Base-by-base conservation (phyloP, 2,113 vertebrate species). In the Anguilla japonica region DNA sequence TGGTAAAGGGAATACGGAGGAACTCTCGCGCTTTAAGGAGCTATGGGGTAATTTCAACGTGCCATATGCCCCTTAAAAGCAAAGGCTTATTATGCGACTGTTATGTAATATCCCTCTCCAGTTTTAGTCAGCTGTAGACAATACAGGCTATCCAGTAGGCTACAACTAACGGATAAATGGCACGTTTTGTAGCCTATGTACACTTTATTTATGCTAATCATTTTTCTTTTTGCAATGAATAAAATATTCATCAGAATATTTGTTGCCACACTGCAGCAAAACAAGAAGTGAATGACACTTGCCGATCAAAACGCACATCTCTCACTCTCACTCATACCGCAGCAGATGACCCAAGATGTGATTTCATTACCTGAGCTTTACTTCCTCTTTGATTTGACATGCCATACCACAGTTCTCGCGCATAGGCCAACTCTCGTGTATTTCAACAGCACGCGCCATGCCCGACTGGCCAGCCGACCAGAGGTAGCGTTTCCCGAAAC, bases 31-130 rank as follows among this genome's bases (percentile, higher is more conserved):
- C 43, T 29, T 41, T 0, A 83, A 86, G 88, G 80, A 26, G 39
- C 63, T 71, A 71, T n/a, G 63, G 82, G 60, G 82, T 86, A 85
- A 88, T 87, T 81, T 87, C 60, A 60, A 2, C 85, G 81, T 88
- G 86, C 56, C 87, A 82, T 83, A 86, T 60, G 86, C 60, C 82
- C 87, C 56, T 88, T 87, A 86, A 89, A 90, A 87, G 40, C 46
- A 20, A 41, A 83, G 53, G 26, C 57, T 85, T 60, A 63, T 87
- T 81, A 34, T 46, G 46, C 88, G 89, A 90, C 63, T 34, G 75
- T 86, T 88, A 88, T 81, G 34, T 84, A 88, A 88, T 67, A 80
- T 34, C 20, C 57, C 43, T 82, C 43, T 56, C 80, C 22, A 46
- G 18, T 56, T 41, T 50, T 34, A 85, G 43, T 85, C 41, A 0